Percentiles rank a stretch among this genome's conserved stretches.
phyloP scores from a whole-genome alignment of 2,797 vertebrate species.

The Sebastes trivittatus region DNA sequence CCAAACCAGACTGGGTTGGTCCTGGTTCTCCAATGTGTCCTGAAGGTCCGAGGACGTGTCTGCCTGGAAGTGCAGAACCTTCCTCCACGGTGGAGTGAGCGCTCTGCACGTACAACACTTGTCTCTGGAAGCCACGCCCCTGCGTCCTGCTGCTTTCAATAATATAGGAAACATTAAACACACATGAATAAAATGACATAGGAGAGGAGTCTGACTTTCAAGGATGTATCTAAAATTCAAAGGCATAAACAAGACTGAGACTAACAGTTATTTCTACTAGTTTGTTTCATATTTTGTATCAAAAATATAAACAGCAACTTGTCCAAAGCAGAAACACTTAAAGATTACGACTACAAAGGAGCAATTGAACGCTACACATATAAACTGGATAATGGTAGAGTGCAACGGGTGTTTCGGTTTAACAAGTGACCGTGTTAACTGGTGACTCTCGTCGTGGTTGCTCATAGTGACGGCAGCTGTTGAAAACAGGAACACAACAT shows the following conservation, averaged over 20 bases:
- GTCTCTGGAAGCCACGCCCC: constrained; percentile 31
- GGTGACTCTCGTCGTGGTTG: too few species aligned
- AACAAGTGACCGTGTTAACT: too few species aligned
- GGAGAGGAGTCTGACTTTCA: background rate
- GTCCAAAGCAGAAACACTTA: rapidly evolving
- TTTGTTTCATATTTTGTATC: background rate
- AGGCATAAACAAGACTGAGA: background rate
- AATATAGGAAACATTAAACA: background rate
- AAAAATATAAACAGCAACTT: background rate
- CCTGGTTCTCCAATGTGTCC: constrained; percentile 53
- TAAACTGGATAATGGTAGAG: rapidly evolving
- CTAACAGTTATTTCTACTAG: background rate
- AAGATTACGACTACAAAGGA: rapidly evolving
- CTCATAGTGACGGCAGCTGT: too few species aligned
- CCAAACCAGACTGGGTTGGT: background rate
- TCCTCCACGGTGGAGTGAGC: constrained; percentile 58
- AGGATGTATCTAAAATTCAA: background rate
- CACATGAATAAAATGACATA: rapidly evolving
- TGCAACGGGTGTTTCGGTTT: background rate
- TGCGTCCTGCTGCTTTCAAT: background rate
- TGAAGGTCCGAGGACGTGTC: constrained; percentile 44
- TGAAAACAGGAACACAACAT: too few species aligned
- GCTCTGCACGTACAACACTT: constrained; percentile 55
- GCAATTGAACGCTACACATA: background rate
- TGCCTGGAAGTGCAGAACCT: background rate